Evolutionary conservation across 2,797 vertebrate species (phyloP), one percentile per base, ranked within the genome.

Genomic region (Naso thynnoides): DNA sequence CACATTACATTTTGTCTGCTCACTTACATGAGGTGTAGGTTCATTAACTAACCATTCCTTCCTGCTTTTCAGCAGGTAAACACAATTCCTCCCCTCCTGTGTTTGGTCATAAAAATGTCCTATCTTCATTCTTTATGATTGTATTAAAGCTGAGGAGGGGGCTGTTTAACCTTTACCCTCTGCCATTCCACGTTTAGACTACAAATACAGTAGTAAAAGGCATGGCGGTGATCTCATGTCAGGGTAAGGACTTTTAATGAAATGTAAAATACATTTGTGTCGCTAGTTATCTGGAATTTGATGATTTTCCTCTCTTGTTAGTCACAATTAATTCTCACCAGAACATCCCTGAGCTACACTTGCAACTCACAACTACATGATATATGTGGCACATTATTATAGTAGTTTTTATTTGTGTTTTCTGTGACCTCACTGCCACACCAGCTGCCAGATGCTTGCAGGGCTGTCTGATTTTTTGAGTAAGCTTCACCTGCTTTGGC

Each of bases 71-170:
- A 76, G 24, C 19, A 39, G 29, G 39, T 50, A 52, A 81, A 81
- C 63, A 73, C 29, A 81, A 41, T 65, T 44, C 56, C 54, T 61
- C 66, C 58, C 57, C 33, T 79, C 36, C 58, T 67, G 66, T 83
- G 74, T 83, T 79, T 73, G 78, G 59, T 70, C 76, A 72, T 86
- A 87, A 90, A 89, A 79, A 66, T 71, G 64, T 77, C 74, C 50
- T 11, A 21, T 85, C 61, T 54, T 67, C 55, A 42, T 45, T 76
- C 61, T 82, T 82, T 53, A 82, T 45, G 50, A 61, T 16, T 27
- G 63, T 59, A 49, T 66, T 63, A 36, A 61, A 70, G 59, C 45
- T 49, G 42, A 67, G 33, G 56, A 48, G 45, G 21, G 58, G 55
- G 19, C 57, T 56, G 63, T 60, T 48, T 78, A 36, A 67, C 70